Evolutionary conservation across 1,140 invertebrate species (phyloP), one percentile per base, ranked within the genome.

Genomic region (Bombus confusus): DNA sequence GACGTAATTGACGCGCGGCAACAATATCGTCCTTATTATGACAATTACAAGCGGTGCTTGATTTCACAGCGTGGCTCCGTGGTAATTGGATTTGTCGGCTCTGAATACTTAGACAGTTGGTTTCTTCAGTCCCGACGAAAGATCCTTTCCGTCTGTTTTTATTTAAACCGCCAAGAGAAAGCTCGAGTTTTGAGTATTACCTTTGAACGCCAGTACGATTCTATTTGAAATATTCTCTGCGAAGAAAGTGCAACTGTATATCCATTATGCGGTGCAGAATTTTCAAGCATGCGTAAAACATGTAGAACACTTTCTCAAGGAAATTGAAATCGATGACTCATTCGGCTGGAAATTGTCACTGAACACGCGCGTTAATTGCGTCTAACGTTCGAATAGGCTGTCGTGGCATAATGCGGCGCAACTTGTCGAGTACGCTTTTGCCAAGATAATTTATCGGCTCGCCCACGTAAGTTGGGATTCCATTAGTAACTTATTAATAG

Each of bases 401-500:
- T 62, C 66, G 75, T 41, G 43, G 72, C 18, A n/a, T 43, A 73
- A 47, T 41, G 41, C 37, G 43, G 71, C 37, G 68, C 72, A 59
- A 78, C 66, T 71, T 77, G 82, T 85, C 83, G 77, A 66, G 81
- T 83, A 59, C 15, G 80, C 87, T 90, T 89, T 91, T 88, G 85
- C 82, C 86, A 41, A 71, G 62, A 73, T 88, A 91, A 93, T 93
- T 90, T 92, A 92, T 93, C 86, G 88, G 88, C 88, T 85, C 92
- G 92, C 93, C 93, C 92, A 93, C 92, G 86, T 88, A 89, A 88
- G 89, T 90, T 88, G 78, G 59, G 91, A 92, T 92, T 93, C 93
- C 92, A 93, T 93, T 93, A 93, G 92, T 87, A 90, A 90, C 90
- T 91, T 93, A 93, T 93, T 92, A 93, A 92, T 93, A 91, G 87